Evolutionary conservation across 2,797 vertebrate species (phyloP).

Genomic region (Falco berigora): DNA sequence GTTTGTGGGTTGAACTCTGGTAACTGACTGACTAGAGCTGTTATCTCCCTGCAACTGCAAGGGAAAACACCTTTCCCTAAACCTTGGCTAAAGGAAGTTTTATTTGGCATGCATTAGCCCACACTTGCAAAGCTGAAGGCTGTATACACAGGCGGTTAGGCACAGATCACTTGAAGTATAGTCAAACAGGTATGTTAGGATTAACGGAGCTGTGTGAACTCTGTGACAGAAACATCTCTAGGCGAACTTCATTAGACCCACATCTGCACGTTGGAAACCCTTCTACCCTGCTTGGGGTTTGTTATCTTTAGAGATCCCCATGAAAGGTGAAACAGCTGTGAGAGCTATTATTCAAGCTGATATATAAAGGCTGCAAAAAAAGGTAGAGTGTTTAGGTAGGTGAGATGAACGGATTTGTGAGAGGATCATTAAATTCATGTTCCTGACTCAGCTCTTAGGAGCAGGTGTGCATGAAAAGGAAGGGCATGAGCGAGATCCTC

Average conservation of each 20-base stretch:
- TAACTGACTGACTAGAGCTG: not conserved
- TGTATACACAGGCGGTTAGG: not conserved
- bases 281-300: not conserved
- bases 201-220: not conserved
- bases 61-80: conserved; percentile 14
- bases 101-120: not conserved
- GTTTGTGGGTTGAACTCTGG: not conserved
- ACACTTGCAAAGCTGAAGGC: conserved; percentile 12
- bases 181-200: not conserved
- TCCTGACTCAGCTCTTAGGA: not conserved
- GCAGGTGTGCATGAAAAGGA: not conserved
- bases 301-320: not conserved
- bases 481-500: not conserved
- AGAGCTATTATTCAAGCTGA: not conserved
- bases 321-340: not conserved
- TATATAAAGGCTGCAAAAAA: not conserved
- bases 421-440: not conserved
- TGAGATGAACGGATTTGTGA: not conserved
- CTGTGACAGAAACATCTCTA: not conserved
- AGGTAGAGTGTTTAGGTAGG: not conserved
- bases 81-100: not conserved
- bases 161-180: not conserved
- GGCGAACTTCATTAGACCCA: not conserved
- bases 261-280: not conserved
- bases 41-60: not conserved